A percentile compares a stretch with the other conserved stretches of the same genome.
phyloP scores from a whole-genome alignment of 2,888 invertebrate genomes.

The Drosophila dives region DNA sequence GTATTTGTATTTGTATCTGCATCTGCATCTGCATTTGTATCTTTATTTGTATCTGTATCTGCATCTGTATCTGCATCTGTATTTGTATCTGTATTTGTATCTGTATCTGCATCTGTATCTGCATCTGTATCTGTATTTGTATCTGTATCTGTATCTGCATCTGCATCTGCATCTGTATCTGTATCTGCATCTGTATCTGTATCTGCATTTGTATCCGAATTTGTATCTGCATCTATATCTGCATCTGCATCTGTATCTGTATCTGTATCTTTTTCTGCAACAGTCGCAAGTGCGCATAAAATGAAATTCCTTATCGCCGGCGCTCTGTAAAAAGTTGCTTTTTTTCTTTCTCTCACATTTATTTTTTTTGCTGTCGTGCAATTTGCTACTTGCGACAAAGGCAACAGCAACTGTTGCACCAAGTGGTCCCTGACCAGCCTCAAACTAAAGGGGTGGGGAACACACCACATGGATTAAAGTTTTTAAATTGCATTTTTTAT shows the following conservation, averaged over 20 bases:
- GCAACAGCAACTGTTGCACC: constrained; percentile 46
- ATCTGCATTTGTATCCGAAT: background rate
- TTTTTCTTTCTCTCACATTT: constrained; percentile 4
- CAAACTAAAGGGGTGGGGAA: constrained; percentile 2
- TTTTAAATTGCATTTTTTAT: constrained; percentile 42
- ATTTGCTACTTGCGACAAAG: constrained; percentile 33
- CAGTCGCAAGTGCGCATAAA: constrained; percentile 59
- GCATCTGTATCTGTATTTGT: constrained; percentile 2
- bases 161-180: constrained; percentile 12
- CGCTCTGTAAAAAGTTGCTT: constrained; percentile 24
- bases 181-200: constrained; percentile 1
- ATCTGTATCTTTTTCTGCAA: constrained; percentile 11
- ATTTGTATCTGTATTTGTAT: background rate
- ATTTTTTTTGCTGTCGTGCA: constrained; percentile 28
- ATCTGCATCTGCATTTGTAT: constrained; percentile 7
- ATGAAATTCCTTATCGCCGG: constrained; percentile 60
- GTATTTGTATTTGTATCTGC: background rate
- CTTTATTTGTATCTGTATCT: constrained; percentile 7
- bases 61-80: constrained; percentile 5
- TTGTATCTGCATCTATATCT: constrained; percentile 6
- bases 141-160: constrained; percentile 3
- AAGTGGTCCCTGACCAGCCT: constrained; percentile 39
- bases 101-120: constrained; percentile 9
- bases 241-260: background rate
- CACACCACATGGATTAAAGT: constrained; percentile 26